Percentiles rank a stretch among this genome's conserved stretches.
These are phyloP conservation scores for Metalampra italica DNA, from an alignment of 2,888 invertebrate genomes.

Conservation along the genomic window DNA sequence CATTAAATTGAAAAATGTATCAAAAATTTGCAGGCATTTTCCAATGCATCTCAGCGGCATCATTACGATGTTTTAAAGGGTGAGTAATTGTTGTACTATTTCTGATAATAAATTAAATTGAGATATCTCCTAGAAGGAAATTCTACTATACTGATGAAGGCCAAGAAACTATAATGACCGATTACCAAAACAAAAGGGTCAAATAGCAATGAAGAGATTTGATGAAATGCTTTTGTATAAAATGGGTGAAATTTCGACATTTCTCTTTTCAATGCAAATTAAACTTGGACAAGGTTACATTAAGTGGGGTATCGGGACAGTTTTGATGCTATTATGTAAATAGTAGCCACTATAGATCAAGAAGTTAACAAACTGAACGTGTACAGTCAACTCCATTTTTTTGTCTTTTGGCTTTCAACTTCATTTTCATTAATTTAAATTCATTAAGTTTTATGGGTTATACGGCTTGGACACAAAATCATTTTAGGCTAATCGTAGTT, in stretches of 20 bases:
- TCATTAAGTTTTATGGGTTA: too few species aligned
- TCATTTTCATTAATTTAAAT: too few species aligned
- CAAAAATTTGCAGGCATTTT: neutral
- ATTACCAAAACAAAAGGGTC: too few species aligned
- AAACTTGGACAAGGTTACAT: constrained; percentile 18
- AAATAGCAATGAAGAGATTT: too few species aligned
- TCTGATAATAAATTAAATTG: neutral
- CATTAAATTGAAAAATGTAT: neutral
- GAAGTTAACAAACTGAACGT: neutral
- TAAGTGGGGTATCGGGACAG: constrained; percentile 26
- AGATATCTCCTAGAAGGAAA: too few species aligned
- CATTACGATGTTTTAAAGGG: constrained; percentile 57
- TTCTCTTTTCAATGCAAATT: neutral
- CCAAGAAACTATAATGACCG: too few species aligned
- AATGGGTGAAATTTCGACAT: neutral
- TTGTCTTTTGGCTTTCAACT: too few species aligned
- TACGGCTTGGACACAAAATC: too few species aligned
- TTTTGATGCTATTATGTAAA: constrained; percentile 7
- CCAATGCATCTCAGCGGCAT: constrained; percentile 32
- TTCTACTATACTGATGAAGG: too few species aligned
- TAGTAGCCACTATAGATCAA: neutral
- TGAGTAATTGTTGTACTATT: constrained; percentile 27
- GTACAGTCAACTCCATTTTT: neutral
- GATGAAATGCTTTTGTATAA: neutral
- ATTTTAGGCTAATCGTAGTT: too few species aligned